Evolutionary conservation across 2,113 vertebrate species (phyloP).

Genomic region (Notothenia coriiceps): DNA sequence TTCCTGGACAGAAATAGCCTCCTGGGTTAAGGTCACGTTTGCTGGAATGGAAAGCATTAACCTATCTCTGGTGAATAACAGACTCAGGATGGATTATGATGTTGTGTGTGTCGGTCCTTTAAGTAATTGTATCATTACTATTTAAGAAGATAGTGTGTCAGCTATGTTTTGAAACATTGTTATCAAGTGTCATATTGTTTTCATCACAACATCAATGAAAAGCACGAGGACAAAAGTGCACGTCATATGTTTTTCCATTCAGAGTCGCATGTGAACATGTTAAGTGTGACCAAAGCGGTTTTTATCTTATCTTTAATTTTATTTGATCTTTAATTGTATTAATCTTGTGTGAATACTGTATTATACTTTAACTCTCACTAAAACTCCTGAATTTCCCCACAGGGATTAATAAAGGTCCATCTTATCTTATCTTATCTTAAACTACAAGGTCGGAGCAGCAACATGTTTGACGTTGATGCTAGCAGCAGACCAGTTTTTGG

Average conservation of each 20-base stretch:
- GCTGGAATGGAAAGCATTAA: conserved; percentile 29
- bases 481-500: not conserved
- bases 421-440: too few relatives aligned
- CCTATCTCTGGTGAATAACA: not conserved
- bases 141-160: not conserved
- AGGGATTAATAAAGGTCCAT: too few relatives aligned
- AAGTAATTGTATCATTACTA: not conserved
- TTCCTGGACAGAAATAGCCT: conserved; percentile 56
- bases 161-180: not conserved
- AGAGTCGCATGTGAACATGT: conserved; percentile 11
- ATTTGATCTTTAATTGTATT: too few relatives aligned
- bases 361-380: too few relatives aligned
- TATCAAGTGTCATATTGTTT: not conserved
- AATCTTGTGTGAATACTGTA: too few relatives aligned
- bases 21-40: conserved; percentile 20
- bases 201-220: not conserved
- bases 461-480: not conserved
- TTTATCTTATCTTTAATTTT: too few relatives aligned
- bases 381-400: too few relatives aligned
- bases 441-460: not conserved
- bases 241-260: not conserved
- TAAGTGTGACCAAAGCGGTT: not conserved
- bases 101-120: not conserved
- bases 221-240: not conserved
- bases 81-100: not conserved